Evolutionary conservation across 1,140 invertebrate species (phyloP), one percentile per base, ranked within the genome.

Genomic region (Drosophila busckii): DNA sequence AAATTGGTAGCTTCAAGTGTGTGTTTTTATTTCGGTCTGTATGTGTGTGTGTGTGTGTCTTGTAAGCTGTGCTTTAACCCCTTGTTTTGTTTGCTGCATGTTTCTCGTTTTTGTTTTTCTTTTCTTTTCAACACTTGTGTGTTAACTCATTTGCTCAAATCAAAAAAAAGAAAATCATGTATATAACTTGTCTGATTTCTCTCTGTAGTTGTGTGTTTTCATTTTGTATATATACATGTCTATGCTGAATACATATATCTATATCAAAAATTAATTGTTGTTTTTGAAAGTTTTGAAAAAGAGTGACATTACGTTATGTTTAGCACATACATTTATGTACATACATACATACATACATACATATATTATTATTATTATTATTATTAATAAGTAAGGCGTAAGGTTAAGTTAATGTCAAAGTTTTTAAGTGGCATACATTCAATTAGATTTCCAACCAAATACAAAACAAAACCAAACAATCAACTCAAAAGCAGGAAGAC

Each of bases 281-380:
- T 40, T 32, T 50, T 32, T 12, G 17, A 49, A 46, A 38, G 40
- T 58, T 52, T 56, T 16, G 44, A 68, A 25, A 15, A 46, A 8
- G 19, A 50, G 25, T 52, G 54, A 69, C 48, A 60, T 73, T 68
- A 73, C 70, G 53, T 56, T 68, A 73, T 68, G 65, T 46, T 76
- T 48, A 58, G 66, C 70, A 76, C 70, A 75, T 76, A 76, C 65
- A 73, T 52, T 71, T 73, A 68, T 69, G 65, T 68, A 68, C 64
- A 68, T 68, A 34, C 4, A 32, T 48, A 59, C 42, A 65, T 44
- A 26, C 23, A 55, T 23, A 42, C 23, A 34, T 52, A 32, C 41
- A 34, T 20, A 31, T 42, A 53, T 44, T 34, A 22, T 22, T 20
- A 29, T 9, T 12, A 29, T 44, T 19, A 32, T 22, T 59, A n/a